A percentile compares a stretch with the other conserved stretches of the same genome.
Evolutionary conservation across 2,797 vertebrate genomes (phyloP).

Genomic region (Peromyscus eremicus): DNA sequence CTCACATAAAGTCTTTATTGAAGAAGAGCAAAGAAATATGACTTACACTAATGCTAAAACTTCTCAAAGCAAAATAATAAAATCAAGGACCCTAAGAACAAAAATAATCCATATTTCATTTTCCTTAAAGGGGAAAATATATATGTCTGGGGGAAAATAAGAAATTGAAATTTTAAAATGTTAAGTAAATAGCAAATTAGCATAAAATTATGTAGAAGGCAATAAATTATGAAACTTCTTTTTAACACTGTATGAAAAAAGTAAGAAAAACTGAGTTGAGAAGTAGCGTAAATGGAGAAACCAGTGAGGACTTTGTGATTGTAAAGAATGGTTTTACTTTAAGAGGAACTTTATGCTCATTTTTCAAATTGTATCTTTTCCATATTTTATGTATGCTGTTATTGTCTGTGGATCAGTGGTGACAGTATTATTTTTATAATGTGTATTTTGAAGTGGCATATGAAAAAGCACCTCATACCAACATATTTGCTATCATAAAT

Average conservation of each 20-base stretch:
- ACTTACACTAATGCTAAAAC: background rate
- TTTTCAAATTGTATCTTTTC: background rate
- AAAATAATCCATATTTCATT: slow-evolving; percentile 52
- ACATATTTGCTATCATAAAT: background rate
- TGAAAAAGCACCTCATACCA: background rate
- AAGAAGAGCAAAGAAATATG: background rate
- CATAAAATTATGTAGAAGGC: background rate
- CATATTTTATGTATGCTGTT: slow-evolving; percentile 25
- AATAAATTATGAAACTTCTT: slow-evolving; percentile 44
- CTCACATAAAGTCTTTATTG: background rate
- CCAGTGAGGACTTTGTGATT: background rate
- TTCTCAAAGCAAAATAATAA: slow-evolving; percentile 55
- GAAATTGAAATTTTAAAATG: slow-evolving; percentile 62
- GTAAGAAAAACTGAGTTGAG: slow-evolving; percentile 56
- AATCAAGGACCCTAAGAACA: slow-evolving; percentile 13
- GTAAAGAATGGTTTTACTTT: slow-evolving; percentile 58
- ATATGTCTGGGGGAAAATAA: slow-evolving; percentile 10
- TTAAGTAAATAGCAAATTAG: slow-evolving; percentile 58
- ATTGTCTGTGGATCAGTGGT: background rate
- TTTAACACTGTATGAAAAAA: slow-evolving; percentile 9
- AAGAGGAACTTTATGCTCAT: slow-evolving; percentile 22
- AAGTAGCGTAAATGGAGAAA: background rate
- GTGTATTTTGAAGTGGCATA: background rate
- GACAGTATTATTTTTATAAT: background rate
- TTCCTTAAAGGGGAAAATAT: background rate